Evolutionary conservation across 2,888 invertebrate species (phyloP).

Genomic region (Busseola fusca): DNA sequence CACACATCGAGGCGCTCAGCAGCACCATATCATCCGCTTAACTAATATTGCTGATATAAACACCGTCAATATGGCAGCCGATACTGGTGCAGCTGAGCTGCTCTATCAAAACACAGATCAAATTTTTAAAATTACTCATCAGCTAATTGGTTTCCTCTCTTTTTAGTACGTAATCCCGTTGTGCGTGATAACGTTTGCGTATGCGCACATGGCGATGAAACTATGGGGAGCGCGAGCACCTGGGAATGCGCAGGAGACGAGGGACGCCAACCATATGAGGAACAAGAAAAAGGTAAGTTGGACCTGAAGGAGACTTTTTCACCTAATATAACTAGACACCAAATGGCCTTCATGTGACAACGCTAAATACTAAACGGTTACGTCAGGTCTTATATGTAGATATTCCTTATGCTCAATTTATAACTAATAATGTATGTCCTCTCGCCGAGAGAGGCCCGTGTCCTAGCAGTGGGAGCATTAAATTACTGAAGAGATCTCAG

Average conservation of each 20-base stretch:
- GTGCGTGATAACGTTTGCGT: conserved; percentile 94
- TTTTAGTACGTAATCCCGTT: conserved; percentile 93
- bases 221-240: conserved; percentile 94
- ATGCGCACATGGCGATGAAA: conserved; percentile 93
- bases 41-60: too few relatives aligned
- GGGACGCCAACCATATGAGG: conserved; percentile 93
- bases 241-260: conserved; percentile 93
- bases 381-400: too few relatives aligned
- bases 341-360: neutral
- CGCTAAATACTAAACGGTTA: neutral
- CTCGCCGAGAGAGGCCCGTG: neutral
- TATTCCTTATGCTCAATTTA: too few relatives aligned
- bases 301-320: neutral
- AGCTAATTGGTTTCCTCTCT: conserved; percentile 41
- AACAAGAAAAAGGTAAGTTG: conserved; percentile 94
- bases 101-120: neutral
- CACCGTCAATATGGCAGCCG: too few relatives aligned
- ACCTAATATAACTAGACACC: neutral
- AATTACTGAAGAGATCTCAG: too few relatives aligned
- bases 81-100: too few relatives aligned
- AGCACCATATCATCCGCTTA: too few relatives aligned
- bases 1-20: too few relatives aligned
- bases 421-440: too few relatives aligned
- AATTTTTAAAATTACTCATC: neutral
- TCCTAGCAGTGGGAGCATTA: neutral